Conservation (phyloP, 2,113 vertebrate genomes). For the Pleuronectes platessa region DNA sequence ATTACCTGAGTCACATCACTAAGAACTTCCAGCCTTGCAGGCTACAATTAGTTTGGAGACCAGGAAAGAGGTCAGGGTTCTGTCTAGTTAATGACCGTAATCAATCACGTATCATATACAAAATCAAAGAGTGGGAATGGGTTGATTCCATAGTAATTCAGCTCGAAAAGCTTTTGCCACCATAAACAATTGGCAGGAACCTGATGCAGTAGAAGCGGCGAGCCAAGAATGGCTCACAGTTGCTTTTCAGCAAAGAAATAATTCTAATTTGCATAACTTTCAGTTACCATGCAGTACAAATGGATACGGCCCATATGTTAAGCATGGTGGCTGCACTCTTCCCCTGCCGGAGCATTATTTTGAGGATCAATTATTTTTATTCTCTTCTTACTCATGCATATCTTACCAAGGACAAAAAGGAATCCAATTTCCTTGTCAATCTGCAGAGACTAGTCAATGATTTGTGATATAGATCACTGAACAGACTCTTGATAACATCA, state of each 20-base stretch:
- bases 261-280: constrained; percentile 37
- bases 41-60: constrained; percentile 52
- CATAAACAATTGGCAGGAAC: constrained; percentile 50
- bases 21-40: constrained; percentile 56
- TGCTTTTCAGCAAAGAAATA: constrained; percentile 34
- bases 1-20: constrained; percentile 67
- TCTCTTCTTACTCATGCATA: constrained; percentile 56
- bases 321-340: constrained; percentile 22
- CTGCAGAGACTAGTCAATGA: not conserved
- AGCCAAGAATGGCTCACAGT: not conserved
- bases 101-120: constrained; percentile 72
- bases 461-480: not conserved
- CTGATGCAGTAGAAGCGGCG: constrained; percentile 34
- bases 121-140: constrained; percentile 52
- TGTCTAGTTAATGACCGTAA: constrained; percentile 61
- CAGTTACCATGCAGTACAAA: constrained; percentile 19
- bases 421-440: constrained; percentile 56
- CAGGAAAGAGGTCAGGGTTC: constrained; percentile 45
- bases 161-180: constrained; percentile 47
- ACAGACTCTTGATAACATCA: not conserved
- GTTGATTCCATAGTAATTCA: constrained; percentile 60
- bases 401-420: constrained; percentile 38
- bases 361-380: constrained; percentile 61
- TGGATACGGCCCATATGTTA: constrained; percentile 52
- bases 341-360: constrained; percentile 44